Evolutionary conservation across 2,888 invertebrate genomes (phyloP).

Genomic region (Himalopsyche kuldschensis): DNA sequence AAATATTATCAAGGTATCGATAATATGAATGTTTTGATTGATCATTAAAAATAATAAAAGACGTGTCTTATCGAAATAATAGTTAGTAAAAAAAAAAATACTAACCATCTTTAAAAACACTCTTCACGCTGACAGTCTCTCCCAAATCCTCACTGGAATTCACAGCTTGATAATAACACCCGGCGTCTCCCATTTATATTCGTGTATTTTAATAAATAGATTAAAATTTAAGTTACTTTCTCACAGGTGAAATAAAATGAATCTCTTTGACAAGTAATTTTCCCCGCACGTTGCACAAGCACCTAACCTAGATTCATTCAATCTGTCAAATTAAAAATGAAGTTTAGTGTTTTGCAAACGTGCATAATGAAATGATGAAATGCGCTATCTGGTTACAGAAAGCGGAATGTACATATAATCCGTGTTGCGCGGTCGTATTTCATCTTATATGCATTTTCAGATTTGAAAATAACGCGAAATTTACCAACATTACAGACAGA

Average conservation of each 20-base stretch:
- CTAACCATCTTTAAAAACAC: constrained; percentile 11
- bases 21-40: background rate
- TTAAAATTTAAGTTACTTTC: no score
- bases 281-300: background rate
- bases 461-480: no score
- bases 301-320: background rate
- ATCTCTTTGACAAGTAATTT: background rate
- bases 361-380: no score
- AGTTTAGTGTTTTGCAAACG: no score
- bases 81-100: background rate
- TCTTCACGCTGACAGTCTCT: background rate
- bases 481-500: no score
- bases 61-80: background rate
- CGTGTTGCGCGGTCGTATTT: no score
- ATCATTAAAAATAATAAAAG: background rate
- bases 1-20: background rate
- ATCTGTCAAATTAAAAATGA: background rate
- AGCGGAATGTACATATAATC: no score
- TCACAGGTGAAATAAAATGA: background rate
- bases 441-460: no score
- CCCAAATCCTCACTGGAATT: constrained; percentile 12
- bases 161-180: constrained; percentile 6
- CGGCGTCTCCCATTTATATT: constrained; percentile 1
- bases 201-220: background rate
- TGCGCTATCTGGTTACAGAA: no score